These are phyloP conservation scores for Clarias pachynema DNA, from an alignment of 2,797 vertebrate genomes.

Conservation along the genomic window DNA sequence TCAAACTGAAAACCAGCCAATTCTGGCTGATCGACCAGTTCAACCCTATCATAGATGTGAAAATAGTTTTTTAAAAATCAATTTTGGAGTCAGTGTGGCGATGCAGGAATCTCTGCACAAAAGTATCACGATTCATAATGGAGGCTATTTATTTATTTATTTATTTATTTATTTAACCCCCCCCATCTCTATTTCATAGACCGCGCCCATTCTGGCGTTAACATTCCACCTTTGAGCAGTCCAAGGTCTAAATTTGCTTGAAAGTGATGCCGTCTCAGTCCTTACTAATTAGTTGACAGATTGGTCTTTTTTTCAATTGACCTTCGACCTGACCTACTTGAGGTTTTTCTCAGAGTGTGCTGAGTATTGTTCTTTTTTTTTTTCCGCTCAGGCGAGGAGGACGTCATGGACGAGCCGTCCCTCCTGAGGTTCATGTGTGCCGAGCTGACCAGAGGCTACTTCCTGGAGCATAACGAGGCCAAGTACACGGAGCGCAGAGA, in stretches of 20 bases:
- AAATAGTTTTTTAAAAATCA: too few species aligned
- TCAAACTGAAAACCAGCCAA: too few species aligned
- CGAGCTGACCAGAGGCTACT: constrained; percentile 96
- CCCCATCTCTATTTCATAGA: too few species aligned
- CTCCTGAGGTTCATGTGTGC: constrained; percentile 89
- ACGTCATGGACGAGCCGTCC: constrained; percentile 77
- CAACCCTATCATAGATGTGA: too few species aligned
- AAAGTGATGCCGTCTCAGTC: not conserved
- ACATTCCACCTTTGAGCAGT: not conserved
- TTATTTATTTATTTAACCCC: too few species aligned
- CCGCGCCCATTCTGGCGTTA: too few species aligned
- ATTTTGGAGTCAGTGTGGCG: too few species aligned
- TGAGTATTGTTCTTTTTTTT: not conserved
- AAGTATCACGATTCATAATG: too few species aligned
- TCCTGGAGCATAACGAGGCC: constrained; percentile 97
- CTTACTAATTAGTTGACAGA: not conserved
- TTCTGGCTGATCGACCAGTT: too few species aligned
- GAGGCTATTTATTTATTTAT: too few species aligned
- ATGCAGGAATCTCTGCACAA: too few species aligned
- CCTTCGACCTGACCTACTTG: not conserved
- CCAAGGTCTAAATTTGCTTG: not conserved
- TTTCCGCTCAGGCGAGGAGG: constrained; percentile 5
- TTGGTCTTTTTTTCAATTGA: not conserved
- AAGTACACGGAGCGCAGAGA: constrained; percentile 95
- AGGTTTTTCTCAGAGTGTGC: not conserved